Percentiles rank a stretch among this genome's conserved stretches.
Evolutionary conservation across 2,797 vertebrate genomes (phyloP).

Genomic region (Xerus rutilus): DNA sequence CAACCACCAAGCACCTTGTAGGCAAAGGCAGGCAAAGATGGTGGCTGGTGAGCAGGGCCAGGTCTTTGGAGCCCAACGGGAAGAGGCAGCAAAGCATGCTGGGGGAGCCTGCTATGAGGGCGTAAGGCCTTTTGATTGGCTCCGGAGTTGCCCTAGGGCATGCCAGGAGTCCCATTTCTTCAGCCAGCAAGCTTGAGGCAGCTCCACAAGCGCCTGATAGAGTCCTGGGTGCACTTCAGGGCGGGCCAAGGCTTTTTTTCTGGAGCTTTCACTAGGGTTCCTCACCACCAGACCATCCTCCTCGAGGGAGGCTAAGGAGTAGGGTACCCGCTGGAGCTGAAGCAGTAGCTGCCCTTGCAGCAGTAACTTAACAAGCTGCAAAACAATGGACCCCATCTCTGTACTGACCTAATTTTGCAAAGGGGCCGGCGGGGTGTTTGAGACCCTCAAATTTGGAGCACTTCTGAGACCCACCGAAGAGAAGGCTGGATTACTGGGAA

Average conservation of each 20-base stretch:
- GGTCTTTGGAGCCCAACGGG: neutral
- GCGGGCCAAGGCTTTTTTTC: neutral
- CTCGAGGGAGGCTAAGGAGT: fast-evolving
- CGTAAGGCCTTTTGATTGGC: neutral
- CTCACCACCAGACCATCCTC: neutral
- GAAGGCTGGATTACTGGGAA: neutral
- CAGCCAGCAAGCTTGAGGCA: neutral
- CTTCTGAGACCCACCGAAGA: neutral
- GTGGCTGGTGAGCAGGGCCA: neutral
- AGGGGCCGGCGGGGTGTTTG: fast-evolving
- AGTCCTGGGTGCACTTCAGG: fast-evolving
- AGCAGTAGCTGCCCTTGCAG: fast-evolving
- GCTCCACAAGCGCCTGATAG: too few species aligned
- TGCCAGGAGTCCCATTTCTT: neutral
- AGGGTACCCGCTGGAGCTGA: neutral
- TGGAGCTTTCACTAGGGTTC: neutral
- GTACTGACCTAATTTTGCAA: neutral
- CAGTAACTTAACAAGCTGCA: neutral
- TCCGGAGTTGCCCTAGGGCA: fast-evolving
- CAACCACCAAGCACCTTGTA: neutral
- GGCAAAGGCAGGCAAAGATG: neutral
- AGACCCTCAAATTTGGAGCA: neutral
- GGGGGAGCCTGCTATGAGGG: neutral
- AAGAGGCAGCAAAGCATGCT: neutral
- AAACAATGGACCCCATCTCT: neutral